These are phyloP conservation scores for Merluccius polli DNA, from an alignment of 2,797 vertebrate species.

Conservation along the genomic window DNA sequence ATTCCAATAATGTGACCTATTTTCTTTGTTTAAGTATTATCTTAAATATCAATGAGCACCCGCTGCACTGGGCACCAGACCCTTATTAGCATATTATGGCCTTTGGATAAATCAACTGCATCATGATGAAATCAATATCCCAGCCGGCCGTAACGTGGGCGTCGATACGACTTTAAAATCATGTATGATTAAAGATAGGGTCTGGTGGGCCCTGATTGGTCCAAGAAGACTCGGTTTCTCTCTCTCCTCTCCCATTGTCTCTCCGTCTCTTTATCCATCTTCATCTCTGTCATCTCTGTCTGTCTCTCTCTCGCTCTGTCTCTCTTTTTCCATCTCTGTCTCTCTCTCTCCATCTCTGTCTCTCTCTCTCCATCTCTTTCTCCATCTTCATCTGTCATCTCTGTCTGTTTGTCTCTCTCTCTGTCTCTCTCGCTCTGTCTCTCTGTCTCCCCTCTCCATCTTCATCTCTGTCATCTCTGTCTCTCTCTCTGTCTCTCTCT, in stretches of 20 bases:
- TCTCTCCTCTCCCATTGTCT: no score
- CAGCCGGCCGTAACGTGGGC: neutral
- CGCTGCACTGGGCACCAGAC: neutral
- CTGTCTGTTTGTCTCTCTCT: no score
- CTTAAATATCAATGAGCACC: neutral
- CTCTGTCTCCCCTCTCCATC: no score
- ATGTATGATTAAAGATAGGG: slow-evolving; percentile 28
- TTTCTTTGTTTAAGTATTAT: neutral
- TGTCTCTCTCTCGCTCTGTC: no score
- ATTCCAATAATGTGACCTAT: neutral
- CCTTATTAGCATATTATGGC: neutral
- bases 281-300: no score
- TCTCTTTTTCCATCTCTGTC: neutral
- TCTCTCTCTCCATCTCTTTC: neutral
- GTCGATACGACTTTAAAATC: slow-evolving; percentile 16
- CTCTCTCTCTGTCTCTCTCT: no score
- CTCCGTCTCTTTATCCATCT: no score
- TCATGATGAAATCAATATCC: slow-evolving; percentile 18
- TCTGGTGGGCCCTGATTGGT: slow-evolving; percentile 10
- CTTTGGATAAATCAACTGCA: neutral
- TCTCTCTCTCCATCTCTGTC: no score
- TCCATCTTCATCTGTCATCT: no score
- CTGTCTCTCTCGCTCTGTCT: no score
- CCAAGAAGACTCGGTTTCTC: no score
- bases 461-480: neutral